Conservation (phyloP, 2,888 invertebrate genomes). For the Torymus auratus region DNA sequence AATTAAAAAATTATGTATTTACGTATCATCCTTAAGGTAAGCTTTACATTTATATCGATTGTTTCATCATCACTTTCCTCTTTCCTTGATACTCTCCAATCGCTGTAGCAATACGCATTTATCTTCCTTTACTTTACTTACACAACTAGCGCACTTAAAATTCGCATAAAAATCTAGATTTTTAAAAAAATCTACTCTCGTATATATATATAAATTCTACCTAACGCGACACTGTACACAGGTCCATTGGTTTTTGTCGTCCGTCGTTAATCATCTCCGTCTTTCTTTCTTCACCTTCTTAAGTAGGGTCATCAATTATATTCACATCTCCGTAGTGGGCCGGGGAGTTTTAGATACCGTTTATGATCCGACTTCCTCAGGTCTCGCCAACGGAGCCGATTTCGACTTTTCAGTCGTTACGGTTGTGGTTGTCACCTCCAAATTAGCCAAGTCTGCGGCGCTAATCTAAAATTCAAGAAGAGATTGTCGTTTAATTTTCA, state of each 20-base stretch:
- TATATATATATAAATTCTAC: conserved; percentile 30
- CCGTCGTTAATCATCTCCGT: conserved; percentile 4
- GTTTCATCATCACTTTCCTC: conserved; percentile 8
- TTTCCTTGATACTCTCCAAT: conserved; percentile 40
- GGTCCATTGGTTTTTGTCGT: conserved; percentile 35
- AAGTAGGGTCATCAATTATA: conserved; percentile 21
- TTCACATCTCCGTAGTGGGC: neutral
- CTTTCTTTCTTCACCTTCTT: conserved; percentile 1
- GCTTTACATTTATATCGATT: conserved; percentile 15
- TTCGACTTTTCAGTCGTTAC: conserved; percentile 74
- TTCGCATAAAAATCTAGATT: conserved; percentile 71
- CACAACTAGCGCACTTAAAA: conserved; percentile 47
- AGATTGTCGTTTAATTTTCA: conserved; percentile 12
- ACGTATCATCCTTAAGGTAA: conserved; percentile 5
- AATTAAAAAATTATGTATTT: conserved; percentile 19
- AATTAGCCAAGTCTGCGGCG: conserved; percentile 73
- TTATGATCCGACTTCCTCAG: conserved; percentile 74
- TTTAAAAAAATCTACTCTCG: conserved; percentile 67
- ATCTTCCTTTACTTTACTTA: conserved; percentile 40
- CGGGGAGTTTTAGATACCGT: neutral
- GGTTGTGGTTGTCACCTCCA: conserved; percentile 73
- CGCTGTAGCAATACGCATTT: conserved; percentile 27
- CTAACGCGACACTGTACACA: conserved; percentile 46
- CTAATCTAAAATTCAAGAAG: conserved; percentile 70
- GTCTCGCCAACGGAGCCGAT: conserved; percentile 71